A percentile compares a stretch with the other conserved stretches of the same genome.
These are phyloP conservation scores for Spisula solida DNA, from an alignment of 2,888 invertebrate genomes.

Conservation along the genomic window DNA sequence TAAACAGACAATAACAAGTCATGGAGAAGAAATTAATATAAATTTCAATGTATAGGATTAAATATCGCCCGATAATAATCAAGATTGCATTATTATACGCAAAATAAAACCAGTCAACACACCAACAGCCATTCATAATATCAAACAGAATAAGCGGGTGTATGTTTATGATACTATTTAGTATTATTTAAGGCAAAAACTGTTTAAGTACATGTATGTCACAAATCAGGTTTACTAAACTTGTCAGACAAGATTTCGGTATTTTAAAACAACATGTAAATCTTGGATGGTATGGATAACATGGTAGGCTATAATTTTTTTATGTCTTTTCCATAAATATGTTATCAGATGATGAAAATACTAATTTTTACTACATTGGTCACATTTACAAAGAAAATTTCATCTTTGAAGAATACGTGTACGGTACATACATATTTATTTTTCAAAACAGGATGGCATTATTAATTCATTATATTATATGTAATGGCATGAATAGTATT, in stretches of 20 bases:
- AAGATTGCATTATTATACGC: not conserved
- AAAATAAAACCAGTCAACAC: not conserved
- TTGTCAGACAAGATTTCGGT: not conserved
- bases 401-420: no score
- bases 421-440: no score
- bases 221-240: not conserved
- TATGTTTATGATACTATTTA: not conserved
- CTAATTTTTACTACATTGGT: no score
- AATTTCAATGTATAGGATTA: not conserved
- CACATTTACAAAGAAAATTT: no score
- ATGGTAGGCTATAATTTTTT: not conserved
- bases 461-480: no score
- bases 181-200: not conserved
- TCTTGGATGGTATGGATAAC: slow-evolving; percentile 18
- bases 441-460: no score
- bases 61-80: not conserved
- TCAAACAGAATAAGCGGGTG: not conserved
- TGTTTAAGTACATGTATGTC: slow-evolving; percentile 11
- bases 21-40: not conserved
- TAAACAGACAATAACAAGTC: not conserved
- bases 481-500: no score
- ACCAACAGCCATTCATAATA: not conserved
- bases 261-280: not conserved
- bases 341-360: no score
- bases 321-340: not conserved